Evolutionary conservation across 2,888 invertebrate genomes (phyloP), one percentile per base, ranked within the genome.

Genomic region (Aporophyla nigra): DNA sequence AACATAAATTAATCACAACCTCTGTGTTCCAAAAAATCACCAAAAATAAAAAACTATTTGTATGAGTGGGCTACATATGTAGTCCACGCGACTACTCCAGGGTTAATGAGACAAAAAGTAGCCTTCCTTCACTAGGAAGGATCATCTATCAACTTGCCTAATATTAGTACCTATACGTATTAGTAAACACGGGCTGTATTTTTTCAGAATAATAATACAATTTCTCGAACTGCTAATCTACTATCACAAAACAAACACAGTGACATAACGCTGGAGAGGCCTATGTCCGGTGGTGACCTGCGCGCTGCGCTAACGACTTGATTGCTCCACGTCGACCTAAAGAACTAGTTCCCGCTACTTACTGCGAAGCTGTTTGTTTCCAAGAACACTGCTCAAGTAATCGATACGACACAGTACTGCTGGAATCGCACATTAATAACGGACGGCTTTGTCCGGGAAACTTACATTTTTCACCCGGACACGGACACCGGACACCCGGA

Each of bases 381-480:
- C 54, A 40, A 43, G 71, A 75, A 70, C 46, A 49, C 33, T 27
- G 54, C 14, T 19, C 7, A 7, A 27, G 53, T 61, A 63, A 78
- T 74, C 74, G 74, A 65, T 71, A 83, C 53, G 33, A 63, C 59
- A 68, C 58, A 56, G 51, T 21, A 71, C 58, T 66, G 7, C 56
- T 27, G 61, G 46, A 65, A 46, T 59, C 59, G 6, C 61, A 68
- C 74, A 71, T 78, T 59, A 83, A 74, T 78, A 78, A 83, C 74
- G 16, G 53, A 49, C 70, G 61, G 63, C 67, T 78, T 62, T 78
- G 67, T 82, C 67, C 62, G 74, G 56, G 67, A 71, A 67, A 63
- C 82, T 69, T 54, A 79, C 40, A 79, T 75, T 78, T 69, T 74
- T 71, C 71, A 73, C 46, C 40, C 71, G 63, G 58, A 68, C 54